Evolutionary conservation across 2,888 invertebrate species (phyloP).

Genomic region (Spilarctia lutea): DNA sequence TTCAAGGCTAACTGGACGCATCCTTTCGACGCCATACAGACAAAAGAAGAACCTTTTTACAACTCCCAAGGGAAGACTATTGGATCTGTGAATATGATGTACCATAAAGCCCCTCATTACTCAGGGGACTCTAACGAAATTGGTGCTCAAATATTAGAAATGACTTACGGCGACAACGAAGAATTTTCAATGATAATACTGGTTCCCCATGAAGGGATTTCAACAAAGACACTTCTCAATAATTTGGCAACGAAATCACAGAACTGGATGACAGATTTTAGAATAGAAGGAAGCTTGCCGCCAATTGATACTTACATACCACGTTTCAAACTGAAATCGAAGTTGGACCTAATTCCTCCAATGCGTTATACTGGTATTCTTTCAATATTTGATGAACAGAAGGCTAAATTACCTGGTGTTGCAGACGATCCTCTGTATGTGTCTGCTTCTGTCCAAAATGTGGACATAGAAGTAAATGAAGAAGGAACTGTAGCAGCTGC

Average conservation of each 20-base stretch:
- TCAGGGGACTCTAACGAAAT: conserved; percentile 84
- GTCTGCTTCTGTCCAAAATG: conserved; percentile 89
- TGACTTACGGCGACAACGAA: conserved; percentile 89
- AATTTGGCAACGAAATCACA: conserved; percentile 80
- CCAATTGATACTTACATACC: conserved; percentile 88
- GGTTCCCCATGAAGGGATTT: conserved; percentile 87
- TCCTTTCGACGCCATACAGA: conserved; percentile 87
- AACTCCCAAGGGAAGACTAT: conserved; percentile 84
- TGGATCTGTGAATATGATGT: conserved; percentile 91
- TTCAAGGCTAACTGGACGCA: conserved; percentile 91
- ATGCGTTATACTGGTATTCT: conserved; percentile 87
- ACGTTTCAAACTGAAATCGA: conserved; percentile 85
- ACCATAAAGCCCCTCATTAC: conserved; percentile 86
- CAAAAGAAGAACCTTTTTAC: conserved; percentile 85
- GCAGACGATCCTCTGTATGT: conserved; percentile 85
- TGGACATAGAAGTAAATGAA: conserved; percentile 91
- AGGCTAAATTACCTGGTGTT: conserved; percentile 87
- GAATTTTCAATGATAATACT: conserved; percentile 89
- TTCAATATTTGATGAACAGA: conserved; percentile 87
- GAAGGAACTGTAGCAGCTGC: conserved; percentile 91
- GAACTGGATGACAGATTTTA: conserved; percentile 83
- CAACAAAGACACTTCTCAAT: conserved; percentile 79
- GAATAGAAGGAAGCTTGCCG: conserved; percentile 71
- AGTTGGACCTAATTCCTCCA: conserved; percentile 75
- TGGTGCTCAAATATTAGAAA: conserved; percentile 88